A percentile compares a stretch with the other conserved stretches of the same genome.
Conservation (phyloP, 53 echinoderm and acorn worm genomes). For the Paracentrotus lividus region DNA sequence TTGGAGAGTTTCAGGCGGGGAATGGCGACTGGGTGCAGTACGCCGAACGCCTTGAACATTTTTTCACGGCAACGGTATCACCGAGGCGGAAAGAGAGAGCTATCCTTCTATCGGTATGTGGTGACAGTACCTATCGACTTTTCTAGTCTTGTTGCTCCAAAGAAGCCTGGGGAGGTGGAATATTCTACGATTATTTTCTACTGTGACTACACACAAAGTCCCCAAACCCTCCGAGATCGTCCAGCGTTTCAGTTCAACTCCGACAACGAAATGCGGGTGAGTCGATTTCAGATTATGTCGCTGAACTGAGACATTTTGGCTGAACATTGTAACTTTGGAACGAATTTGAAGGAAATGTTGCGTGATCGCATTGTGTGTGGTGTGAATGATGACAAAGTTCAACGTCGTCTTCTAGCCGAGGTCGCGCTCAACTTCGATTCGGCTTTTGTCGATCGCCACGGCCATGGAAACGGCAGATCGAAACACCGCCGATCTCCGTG, state of each 20-base stretch:
- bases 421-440: conserved; percentile 22
- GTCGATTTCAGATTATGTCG: conserved; percentile 30
- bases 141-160: conserved; percentile 30
- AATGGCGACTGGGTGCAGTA: conserved; percentile 49
- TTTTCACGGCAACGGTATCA: conserved; percentile 27
- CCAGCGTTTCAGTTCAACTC: conserved; percentile 67
- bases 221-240: conserved; percentile 57
- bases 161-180: too few species aligned
- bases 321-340: too few species aligned
- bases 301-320: conserved; percentile 43
- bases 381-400: background rate
- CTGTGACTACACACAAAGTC: conserved; percentile 65
- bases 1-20: conserved; percentile 52
- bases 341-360: too few species aligned
- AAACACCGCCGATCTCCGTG: conserved; percentile 53
- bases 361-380: too few species aligned
- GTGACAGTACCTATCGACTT: conserved; percentile 6
- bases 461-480: conserved; percentile 56
- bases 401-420: conserved; percentile 57
- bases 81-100: conserved; percentile 10
- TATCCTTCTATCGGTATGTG: conserved; percentile 64
- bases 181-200: conserved; percentile 51
- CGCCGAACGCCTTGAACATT: conserved; percentile 49
- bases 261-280: conserved; percentile 52
- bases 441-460: background rate